Base-by-base conservation (phyloP, 2,888 invertebrate genomes). In the Hemaris fuciformis region DNA sequence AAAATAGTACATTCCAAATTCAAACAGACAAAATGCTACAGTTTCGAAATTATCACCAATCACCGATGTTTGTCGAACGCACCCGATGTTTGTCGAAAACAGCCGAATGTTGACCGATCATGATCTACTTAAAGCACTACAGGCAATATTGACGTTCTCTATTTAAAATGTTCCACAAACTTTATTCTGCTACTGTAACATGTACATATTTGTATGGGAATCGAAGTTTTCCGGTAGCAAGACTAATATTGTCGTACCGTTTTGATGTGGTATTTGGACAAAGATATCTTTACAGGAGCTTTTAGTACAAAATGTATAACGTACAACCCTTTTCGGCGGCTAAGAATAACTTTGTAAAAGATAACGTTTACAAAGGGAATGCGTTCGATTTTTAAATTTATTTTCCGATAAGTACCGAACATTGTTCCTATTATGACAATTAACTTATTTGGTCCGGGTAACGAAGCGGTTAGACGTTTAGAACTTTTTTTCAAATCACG, bases 1-100 rank as follows among this genome's bases (percentile, higher is more conserved):
- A 38, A 41, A n/a, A n/a, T n/a, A n/a, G n/a, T n/a, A 38, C 20
- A 38, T 20, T 60, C 58, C 34, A 60, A 41, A 57, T 27, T 59
- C 61, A 65, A 63, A 62, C 62, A 63, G 4, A 59, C 42, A 57
- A 48, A 65, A 43, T 66, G 74, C 66, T 75, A 74, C 72, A 74
- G 73, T 75, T 76, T 64, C 59, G 59, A 42, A 64, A 73, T 76
- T 76, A 76, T 57, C 74, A 70, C 66, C 71, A 72, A 71, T 73
- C 63, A 64, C 68, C 62, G 31, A 8, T 64, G 64, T 68, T 68
- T 72, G 48, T 60, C 62, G 64, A 65, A 62, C 42, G 43, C 58
- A 57, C 15, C 66, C 27, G 48, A 48, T 59, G 48, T 62, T 61
- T 61, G 45, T 15, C 10, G 62, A 61, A 61, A 60, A 59, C 60